Evolutionary conservation across 2,113 vertebrate genomes (phyloP).

Genomic region (Chloroceryle aenea): DNA sequence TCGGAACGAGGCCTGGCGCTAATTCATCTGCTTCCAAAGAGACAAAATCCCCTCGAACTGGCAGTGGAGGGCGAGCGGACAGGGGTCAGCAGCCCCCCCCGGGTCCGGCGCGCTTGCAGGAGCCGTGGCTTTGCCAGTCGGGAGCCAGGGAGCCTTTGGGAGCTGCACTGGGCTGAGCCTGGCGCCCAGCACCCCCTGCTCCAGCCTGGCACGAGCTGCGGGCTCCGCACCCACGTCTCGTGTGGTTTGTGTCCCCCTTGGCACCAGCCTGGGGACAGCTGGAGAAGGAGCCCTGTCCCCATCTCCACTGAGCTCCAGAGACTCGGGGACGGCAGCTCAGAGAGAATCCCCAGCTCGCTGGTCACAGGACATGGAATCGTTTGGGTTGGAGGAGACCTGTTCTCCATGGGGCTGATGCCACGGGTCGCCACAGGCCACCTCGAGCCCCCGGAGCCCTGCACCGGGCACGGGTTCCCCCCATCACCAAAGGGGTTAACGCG

Average conservation of each 20-base stretch:
- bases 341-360: neutral
- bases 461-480: neutral
- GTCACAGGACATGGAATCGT: too few relatives aligned
- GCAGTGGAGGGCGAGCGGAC: neutral
- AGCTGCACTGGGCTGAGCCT: too few relatives aligned
- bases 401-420: neutral
- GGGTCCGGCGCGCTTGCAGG: too few relatives aligned
- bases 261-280: rapidly evolving
- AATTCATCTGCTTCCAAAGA: neutral
- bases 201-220: too few relatives aligned
- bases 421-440: neutral
- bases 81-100: neutral
- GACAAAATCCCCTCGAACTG: neutral
- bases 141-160: too few relatives aligned
- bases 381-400: too few relatives aligned
- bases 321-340: rapidly evolving
- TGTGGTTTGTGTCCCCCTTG: too few relatives aligned
- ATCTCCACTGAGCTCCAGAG: rapidly evolving
- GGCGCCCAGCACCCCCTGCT: too few relatives aligned
- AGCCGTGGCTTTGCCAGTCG: too few relatives aligned
- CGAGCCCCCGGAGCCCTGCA: rapidly evolving
- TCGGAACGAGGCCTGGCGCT: neutral
- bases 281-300: neutral
- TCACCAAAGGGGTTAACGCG: neutral
- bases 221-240: too few relatives aligned